Conservation (phyloP, 1,140 invertebrate genomes). For the Drosophila nigrodunni region DNA sequence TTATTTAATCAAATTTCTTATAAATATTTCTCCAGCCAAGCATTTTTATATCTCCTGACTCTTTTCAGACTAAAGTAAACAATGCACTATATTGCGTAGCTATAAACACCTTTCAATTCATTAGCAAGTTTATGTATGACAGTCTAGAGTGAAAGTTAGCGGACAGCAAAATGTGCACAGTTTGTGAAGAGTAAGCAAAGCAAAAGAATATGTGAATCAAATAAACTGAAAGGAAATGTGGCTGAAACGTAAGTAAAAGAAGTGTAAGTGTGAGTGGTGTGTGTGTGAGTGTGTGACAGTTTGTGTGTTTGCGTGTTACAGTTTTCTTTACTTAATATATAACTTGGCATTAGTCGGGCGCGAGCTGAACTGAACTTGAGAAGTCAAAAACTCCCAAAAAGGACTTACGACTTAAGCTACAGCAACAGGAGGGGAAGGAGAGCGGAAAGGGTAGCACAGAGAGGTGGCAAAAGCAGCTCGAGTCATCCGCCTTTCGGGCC, state of each 20-base stretch:
- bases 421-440: slow-evolving; percentile 6
- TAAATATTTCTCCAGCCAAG: too few relatives aligned
- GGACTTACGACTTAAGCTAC: slow-evolving; percentile 66
- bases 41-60: too few relatives aligned
- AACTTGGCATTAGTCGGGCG: slow-evolving; percentile 70
- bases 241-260: slow-evolving; percentile 7
- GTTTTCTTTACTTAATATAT: slow-evolving; percentile 72
- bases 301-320: slow-evolving; percentile 41
- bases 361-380: slow-evolving; percentile 70
- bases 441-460: background rate
- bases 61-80: background rate
- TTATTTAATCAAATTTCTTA: too few relatives aligned
- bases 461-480: background rate
- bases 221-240: slow-evolving; percentile 61
- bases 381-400: slow-evolving; percentile 79
- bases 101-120: slow-evolving; percentile 71
- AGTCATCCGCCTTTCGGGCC: slow-evolving; percentile 1
- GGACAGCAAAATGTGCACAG: slow-evolving; percentile 51
- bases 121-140: slow-evolving; percentile 66
- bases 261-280: slow-evolving; percentile 17
- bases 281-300: slow-evolving; percentile 3
- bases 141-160: slow-evolving; percentile 44
- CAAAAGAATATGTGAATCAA: slow-evolving; percentile 65
- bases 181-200: slow-evolving; percentile 32
- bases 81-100: background rate